These are phyloP conservation scores for Spheniscus humboldti DNA, from an alignment of 2,797 vertebrate genomes.

Conservation along the genomic window DNA sequence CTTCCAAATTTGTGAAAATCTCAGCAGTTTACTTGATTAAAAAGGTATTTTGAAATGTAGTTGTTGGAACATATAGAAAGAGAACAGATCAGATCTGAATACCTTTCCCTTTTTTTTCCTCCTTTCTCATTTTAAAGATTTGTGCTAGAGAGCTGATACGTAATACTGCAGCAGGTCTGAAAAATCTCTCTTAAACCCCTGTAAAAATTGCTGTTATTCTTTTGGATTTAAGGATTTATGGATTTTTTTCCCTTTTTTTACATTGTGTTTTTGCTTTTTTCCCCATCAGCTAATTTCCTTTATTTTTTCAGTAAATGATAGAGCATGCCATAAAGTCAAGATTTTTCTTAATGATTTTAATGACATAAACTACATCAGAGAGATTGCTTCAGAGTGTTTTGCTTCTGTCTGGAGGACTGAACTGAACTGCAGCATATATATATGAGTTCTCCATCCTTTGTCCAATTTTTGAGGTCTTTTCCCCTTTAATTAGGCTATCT, in stretches of 20 bases:
- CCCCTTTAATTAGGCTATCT: not conserved
- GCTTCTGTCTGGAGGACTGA: not conserved
- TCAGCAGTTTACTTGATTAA: not conserved
- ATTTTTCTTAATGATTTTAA: not conserved
- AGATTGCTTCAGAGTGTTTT: not conserved
- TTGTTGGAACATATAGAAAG: not conserved
- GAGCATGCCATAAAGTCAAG: not conserved
- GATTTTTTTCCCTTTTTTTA: not conserved
- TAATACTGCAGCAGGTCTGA: not conserved
- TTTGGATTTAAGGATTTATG: not conserved
- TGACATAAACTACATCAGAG: not conserved
- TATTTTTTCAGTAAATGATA: not conserved
- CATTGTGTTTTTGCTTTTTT: not conserved
- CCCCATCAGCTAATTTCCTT: not conserved
- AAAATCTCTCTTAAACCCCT: not conserved
- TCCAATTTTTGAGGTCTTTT: not conserved
- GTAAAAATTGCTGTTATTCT: not conserved
- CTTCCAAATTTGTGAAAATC: not conserved
- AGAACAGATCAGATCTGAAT: not conserved
- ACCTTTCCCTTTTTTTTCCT: not conserved
- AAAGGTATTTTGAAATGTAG: conserved; percentile 11
- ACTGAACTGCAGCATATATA: not conserved
- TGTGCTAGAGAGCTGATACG: not conserved
- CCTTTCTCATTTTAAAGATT: not conserved
- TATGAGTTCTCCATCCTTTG: not conserved